Evolutionary conservation across 2,888 invertebrate genomes (phyloP), one percentile per base, ranked within the genome.

Genomic region (Scaptomyza polygonia): DNA sequence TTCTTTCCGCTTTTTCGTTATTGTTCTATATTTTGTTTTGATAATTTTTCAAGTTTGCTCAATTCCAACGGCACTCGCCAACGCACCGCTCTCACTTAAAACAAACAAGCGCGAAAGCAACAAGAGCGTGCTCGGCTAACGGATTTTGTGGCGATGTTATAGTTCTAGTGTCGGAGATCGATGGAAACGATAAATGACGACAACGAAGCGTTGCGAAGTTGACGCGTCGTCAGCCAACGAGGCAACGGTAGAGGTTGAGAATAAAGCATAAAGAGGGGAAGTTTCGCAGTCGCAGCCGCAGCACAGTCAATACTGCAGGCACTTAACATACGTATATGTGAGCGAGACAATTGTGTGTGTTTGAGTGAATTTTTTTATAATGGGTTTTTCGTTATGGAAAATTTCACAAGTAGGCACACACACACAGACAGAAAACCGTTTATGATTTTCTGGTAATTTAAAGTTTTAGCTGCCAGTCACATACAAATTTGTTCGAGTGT

Each of bases 161-260:
- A 76, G 80, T 79, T 71, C 74, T 72, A 61, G 81, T 78, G 84
- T 78, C 74, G 75, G 84, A 84, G 83, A 84, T 84, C 83, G 83
- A 84, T 84, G 86, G 68, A 88, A 77, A 88, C 86, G 86, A 88
- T 86, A 84, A 84, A 88, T 79, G 79, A 61, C 75, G 65, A 70
- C 76, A 59, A 58, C 61, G 77, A 73, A 72, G 62, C 72, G 72
- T 58, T 62, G 72, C 67, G 72, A 73, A 82, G 80, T 67, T 77
- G 69, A 64, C 69, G 80, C 80, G 79, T 86, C 86, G 84, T 53
- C 76, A 56, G 71, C 76, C 58, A 75, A 75, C 55, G 53, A 76
- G 44, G 58, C 57, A 63, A 29, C 34, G 53, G 30, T 59, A 40
- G 39, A 40, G 32, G 30, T 54, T 67, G 65, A 85, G 77, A 11